Percentiles rank a stretch among this genome's conserved stretches.
Evolutionary conservation across 2,888 invertebrate genomes (phyloP).

Genomic region (Bhutanitis thaidina): DNA sequence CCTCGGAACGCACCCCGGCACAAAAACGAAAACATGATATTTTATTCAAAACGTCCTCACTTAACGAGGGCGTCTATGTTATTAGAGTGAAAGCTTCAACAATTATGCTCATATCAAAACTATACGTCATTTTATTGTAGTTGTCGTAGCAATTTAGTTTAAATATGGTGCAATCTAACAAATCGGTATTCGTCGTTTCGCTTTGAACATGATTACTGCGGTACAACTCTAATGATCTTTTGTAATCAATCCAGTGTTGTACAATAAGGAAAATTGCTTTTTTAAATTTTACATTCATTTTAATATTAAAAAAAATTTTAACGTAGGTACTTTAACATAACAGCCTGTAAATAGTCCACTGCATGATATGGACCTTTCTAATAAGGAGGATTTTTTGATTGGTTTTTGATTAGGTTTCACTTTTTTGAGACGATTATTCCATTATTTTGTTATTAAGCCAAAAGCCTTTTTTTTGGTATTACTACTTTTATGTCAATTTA

Average conservation of each 20-base stretch:
- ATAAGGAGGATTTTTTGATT: too few species aligned
- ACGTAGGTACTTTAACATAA: too few species aligned
- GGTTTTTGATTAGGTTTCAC: too few species aligned
- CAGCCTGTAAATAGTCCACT: too few species aligned
- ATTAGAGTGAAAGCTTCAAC: constrained; percentile 18
- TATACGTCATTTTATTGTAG: constrained; percentile 11
- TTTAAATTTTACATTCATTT: too few species aligned
- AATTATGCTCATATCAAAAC: constrained; percentile 24
- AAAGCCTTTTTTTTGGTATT: too few species aligned
- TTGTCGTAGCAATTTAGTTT: constrained; percentile 17
- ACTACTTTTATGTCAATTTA: too few species aligned
- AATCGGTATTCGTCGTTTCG: constrained; percentile 13
- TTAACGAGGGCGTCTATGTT: constrained; percentile 3
- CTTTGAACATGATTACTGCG: neutral
- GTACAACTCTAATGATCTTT: neutral
- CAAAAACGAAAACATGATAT: constrained; percentile 15
- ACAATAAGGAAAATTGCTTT: too few species aligned
- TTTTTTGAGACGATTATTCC: too few species aligned
- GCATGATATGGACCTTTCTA: too few species aligned
- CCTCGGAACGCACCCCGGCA: neutral
- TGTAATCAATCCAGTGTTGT: neutral
- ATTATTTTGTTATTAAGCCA: too few species aligned
- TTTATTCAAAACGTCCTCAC: constrained; percentile 16
- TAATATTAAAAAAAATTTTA: too few species aligned
- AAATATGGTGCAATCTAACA: constrained; percentile 8